A percentile compares a stretch with the other conserved stretches of the same genome.
Evolutionary conservation across 1,140 invertebrate species (phyloP).

Genomic region (Octopus bimaculoides): DNA sequence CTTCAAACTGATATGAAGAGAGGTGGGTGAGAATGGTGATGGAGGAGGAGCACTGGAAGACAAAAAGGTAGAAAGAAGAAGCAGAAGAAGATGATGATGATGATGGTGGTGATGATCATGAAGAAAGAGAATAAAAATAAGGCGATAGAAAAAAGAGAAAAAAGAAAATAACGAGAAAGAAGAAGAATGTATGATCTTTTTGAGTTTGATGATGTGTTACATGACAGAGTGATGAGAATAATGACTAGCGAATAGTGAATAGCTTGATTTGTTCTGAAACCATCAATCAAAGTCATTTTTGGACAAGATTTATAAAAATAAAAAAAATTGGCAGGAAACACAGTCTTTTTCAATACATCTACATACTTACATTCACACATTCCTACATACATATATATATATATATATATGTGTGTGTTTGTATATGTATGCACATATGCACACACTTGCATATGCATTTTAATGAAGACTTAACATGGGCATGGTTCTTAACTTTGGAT

Average conservation of each 20-base stretch:
- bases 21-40: not conserved
- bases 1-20: not conserved
- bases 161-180: not conserved
- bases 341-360: not conserved
- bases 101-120: not conserved
- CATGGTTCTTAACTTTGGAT: no score
- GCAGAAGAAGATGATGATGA: not conserved
- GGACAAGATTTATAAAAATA: not conserved
- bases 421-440: no score
- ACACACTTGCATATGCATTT: no score
- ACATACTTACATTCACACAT: conserved; percentile 7
- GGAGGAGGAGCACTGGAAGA: not conserved
- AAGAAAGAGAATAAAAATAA: not conserved
- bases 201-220: no score
- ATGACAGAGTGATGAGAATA: no score
- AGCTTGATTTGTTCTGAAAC: no score
- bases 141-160: not conserved
- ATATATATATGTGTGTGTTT: not conserved
- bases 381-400: not conserved
- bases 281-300: not conserved
- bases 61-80: not conserved
- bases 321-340: not conserved
- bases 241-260: no score
- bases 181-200: not conserved
- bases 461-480: no score